Base-by-base conservation (phyloP, 1,140 invertebrate genomes). In the Apis laboriosa region DNA sequence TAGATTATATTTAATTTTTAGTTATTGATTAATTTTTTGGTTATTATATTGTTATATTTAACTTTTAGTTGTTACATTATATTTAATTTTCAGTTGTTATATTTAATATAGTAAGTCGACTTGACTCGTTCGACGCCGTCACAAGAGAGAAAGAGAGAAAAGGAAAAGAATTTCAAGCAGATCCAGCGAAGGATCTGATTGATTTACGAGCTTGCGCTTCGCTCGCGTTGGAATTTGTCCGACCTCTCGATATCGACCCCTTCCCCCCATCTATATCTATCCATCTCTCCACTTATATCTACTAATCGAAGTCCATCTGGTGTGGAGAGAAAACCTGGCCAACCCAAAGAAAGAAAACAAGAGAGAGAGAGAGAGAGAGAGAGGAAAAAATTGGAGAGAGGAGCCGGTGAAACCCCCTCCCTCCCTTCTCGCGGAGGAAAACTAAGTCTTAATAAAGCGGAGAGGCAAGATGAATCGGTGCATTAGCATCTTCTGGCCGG, bases 361-460 rank as follows among this genome's bases (percentile, higher is more conserved):
- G 28, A 9, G 9, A 64, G 66, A 76, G 51, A 61, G 60, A 61
- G 0, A 17, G 19, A 24, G n/a, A 21, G 34, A 68, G 9, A 9
- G 64, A 11, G 19, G 53, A 49, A 24, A 19, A 66, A 72, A n/a
- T 17, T 24, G 24, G 24, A 5, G 51, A 72, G 21, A 43, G 4
- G 34, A 43, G 3, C 21, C 34, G 28, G 55, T 79, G 66, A 71
- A 80, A 49, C 60, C 5, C 34, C 34, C 34, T 43, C 34, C 0
- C n/a, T 71, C 68, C 84, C 74, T 79, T 55, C 68, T 74, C 77
- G 66, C 64, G 63, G 61, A 88, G 86, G 86, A 90, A 89, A 92
- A 90, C 87, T 89, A 89, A 92, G 90, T 92, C 91, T 92, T 93
- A 92, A 93, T 92, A 88, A 92, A 90, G 87, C 86, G 81, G 86